Conservation (phyloP, 2,888 invertebrate species). For the Dichetophora obliterata region DNA sequence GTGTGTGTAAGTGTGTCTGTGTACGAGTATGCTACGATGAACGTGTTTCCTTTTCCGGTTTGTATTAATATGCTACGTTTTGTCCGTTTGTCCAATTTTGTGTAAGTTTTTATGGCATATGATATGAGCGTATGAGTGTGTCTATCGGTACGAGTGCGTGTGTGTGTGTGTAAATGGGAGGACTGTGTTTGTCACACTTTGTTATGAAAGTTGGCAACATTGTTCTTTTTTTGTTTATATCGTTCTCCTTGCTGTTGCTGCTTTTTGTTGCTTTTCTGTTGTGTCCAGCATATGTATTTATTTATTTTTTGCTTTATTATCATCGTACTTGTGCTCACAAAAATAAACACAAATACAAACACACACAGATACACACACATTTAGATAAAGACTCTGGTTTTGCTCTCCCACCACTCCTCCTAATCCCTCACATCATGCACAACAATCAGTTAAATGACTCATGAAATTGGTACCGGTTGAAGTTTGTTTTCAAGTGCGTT, state of each 20-base stretch:
- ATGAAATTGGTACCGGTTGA: conserved; percentile 49
- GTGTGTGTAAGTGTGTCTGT: not conserved
- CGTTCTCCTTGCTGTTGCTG: not conserved
- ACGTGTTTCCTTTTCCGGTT: not conserved
- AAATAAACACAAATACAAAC: not conserved
- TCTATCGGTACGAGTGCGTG: not conserved
- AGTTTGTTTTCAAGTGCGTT: conserved; percentile 45
- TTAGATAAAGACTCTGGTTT: not conserved
- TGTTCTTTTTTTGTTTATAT: not conserved
- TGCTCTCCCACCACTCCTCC: not conserved
- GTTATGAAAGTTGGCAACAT: not conserved
- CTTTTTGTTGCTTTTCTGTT: not conserved
- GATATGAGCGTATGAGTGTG: conserved; percentile 16
- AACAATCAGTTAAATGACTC: conserved; percentile 53
- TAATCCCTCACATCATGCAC: not conserved
- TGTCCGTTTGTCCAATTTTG: conserved; percentile 3
- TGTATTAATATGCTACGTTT: not conserved
- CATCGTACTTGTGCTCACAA: not conserved
- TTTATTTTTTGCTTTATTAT: not conserved
- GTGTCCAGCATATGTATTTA: conserved; percentile 25
- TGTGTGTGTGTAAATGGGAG: no score
- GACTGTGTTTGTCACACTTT: not conserved
- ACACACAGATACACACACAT: not conserved
- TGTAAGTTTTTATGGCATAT: conserved; percentile 1
- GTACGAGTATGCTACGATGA: not conserved